Percentiles rank a stretch among this genome's conserved stretches.
Evolutionary conservation across 2,888 invertebrate genomes (phyloP).

Genomic region (Lasioglossum lativentre): DNA sequence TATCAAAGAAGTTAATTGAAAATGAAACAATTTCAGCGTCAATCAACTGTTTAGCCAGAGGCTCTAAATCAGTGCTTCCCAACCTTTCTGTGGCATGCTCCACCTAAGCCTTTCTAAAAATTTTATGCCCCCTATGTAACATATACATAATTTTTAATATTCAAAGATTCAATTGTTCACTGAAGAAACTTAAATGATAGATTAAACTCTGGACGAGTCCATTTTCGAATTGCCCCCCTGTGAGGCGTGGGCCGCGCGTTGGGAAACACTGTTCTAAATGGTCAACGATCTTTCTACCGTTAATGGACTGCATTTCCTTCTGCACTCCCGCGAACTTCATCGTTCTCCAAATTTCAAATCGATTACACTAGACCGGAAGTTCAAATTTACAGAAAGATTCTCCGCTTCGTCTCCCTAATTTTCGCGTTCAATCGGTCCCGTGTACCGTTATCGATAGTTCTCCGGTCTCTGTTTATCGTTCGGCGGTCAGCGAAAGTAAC

Average conservation of each 20-base stretch:
- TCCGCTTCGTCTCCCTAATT: neutral
- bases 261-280: no score
- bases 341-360: neutral
- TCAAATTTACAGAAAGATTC: neutral
- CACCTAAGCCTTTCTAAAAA: no score
- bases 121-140: no score
- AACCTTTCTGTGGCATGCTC: no score
- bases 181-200: no score
- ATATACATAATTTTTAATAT: no score
- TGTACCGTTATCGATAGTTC: neutral
- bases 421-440: neutral
- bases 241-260: no score
- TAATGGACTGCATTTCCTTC: neutral
- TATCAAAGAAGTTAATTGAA: neutral
- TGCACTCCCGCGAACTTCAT: neutral
- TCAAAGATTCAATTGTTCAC: no score
- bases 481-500: conserved; percentile 49
- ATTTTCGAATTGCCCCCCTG: no score
- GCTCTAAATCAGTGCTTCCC: neutral
- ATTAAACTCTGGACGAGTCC: no score
- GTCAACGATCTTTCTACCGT: neutral
- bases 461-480: neutral
- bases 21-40: neutral
- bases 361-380: neutral
- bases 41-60: neutral